These are phyloP conservation scores for Peromyscus aztecus DNA, from an alignment of 2,797 vertebrate species.

Conservation along the genomic window DNA sequence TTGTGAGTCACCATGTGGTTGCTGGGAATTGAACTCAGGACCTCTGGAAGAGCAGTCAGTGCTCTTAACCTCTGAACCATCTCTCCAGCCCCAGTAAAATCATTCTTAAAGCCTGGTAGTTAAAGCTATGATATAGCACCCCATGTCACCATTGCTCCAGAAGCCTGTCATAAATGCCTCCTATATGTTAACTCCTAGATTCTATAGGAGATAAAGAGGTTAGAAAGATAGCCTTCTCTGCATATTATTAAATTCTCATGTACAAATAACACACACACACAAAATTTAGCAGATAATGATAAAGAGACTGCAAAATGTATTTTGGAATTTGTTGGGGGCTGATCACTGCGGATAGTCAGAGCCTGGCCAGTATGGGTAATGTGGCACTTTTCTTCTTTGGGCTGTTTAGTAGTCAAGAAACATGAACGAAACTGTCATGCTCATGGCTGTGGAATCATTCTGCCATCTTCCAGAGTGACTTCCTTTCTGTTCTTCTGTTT, in stretches of 20 bases:
- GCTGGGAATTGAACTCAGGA: no score
- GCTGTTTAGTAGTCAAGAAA: neutral
- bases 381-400: neutral
- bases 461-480: neutral
- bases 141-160: neutral
- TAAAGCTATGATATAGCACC: neutral
- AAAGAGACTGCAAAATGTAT: neutral
- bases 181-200: neutral
- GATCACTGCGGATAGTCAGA: neutral
- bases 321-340: neutral
- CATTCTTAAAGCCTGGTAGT: neutral
- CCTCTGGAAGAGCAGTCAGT: no score
- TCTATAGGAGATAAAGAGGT: slow-evolving; percentile 26
- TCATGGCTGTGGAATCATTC: neutral
- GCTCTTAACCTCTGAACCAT: no score
- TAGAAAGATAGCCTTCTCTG: neutral
- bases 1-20: no score
- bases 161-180: neutral
- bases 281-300: neutral
- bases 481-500: neutral
- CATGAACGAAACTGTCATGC: neutral
- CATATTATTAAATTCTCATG: neutral
- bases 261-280: neutral
- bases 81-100: no score
- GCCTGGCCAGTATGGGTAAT: neutral